These are phyloP conservation scores for Sturnira hondurensis DNA, from an alignment of 2,113 vertebrate genomes.

Conservation along the genomic window DNA sequence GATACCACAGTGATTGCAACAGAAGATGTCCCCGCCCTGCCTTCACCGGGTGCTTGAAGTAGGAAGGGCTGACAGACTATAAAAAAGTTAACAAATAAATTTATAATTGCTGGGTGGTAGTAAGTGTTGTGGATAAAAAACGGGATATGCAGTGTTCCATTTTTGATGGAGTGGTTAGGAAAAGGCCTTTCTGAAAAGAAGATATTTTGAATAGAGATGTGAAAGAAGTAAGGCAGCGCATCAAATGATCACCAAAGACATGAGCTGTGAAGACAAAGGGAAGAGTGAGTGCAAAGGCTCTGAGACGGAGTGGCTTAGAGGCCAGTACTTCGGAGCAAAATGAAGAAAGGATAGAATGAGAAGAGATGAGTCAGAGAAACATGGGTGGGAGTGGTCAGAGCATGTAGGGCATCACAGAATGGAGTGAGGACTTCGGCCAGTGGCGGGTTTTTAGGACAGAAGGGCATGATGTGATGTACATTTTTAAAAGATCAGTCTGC, in stretches of 20 bases:
- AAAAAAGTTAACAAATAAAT: conserved; percentile 12
- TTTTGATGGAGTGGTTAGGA: background rate
- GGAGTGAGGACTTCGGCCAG: background rate
- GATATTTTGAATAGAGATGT: background rate
- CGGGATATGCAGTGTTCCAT: background rate
- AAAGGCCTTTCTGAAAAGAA: background rate
- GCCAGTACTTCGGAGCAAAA: background rate
- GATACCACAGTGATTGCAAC: background rate
- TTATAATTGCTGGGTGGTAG: background rate
- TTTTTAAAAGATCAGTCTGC: background rate
- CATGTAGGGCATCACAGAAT: background rate
- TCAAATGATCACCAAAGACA: background rate
- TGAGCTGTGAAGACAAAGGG: background rate
- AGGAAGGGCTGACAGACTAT: background rate
- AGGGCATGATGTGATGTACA: background rate
- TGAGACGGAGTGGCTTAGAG: background rate
- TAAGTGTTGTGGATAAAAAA: background rate
- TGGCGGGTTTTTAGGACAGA: background rate
- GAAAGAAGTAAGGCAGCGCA: background rate
- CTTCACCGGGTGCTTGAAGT: background rate
- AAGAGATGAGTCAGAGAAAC: background rate
- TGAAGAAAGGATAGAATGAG: background rate
- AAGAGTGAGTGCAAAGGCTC: background rate
- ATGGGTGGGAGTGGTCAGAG: background rate
- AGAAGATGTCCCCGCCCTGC: background rate